A percentile compares a stretch with the other conserved stretches of the same genome.
phyloP scores from a whole-genome alignment of 2,888 invertebrate species.

The Hirtodrosophila duncani region DNA sequence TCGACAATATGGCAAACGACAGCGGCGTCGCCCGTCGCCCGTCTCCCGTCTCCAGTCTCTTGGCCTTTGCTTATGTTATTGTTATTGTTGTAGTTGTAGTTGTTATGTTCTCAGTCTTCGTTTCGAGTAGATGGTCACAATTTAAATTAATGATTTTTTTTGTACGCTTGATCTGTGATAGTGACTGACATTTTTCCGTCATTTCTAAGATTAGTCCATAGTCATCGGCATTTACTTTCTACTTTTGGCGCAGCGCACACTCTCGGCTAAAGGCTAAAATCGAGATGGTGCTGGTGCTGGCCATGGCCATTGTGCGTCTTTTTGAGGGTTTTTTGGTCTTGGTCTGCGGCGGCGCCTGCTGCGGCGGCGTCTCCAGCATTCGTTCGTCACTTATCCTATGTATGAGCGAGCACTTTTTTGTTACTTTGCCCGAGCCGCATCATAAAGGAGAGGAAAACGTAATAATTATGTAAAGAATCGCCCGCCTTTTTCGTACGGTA shows the following conservation, averaged over 20 bases:
- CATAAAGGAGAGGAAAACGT: slow-evolving; percentile 50
- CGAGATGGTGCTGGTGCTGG: neutral
- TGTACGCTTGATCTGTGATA: slow-evolving; percentile 73
- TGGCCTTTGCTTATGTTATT: slow-evolving; percentile 15
- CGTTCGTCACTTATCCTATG: slow-evolving; percentile 50
- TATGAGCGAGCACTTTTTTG: slow-evolving; percentile 60
- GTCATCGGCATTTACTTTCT: slow-evolving; percentile 69
- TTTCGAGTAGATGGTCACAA: slow-evolving; percentile 69
- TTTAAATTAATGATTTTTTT: slow-evolving; percentile 76
- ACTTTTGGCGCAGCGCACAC: slow-evolving; percentile 44
- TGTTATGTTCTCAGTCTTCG: slow-evolving; percentile 11
- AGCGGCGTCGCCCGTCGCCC: slow-evolving; percentile 39
- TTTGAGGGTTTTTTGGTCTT: too few relatives aligned
- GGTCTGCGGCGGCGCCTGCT: slow-evolving; percentile 1
- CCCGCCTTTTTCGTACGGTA: slow-evolving; percentile 46
- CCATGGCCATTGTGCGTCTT: slow-evolving; percentile 16
- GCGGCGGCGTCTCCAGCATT: neutral
- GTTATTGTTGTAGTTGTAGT: slow-evolving; percentile 21
- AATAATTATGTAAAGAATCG: slow-evolving; percentile 66
- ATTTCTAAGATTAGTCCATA: slow-evolving; percentile 63
- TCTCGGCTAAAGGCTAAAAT: slow-evolving; percentile 4
- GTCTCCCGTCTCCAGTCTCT: slow-evolving; percentile 21
- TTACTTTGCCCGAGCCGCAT: slow-evolving; percentile 4
- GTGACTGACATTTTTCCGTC: slow-evolving; percentile 69
- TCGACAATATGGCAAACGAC: slow-evolving; percentile 55